phyloP scores from a whole-genome alignment of 1,140 invertebrate species.

The Oncopodura yosiiana region DNA sequence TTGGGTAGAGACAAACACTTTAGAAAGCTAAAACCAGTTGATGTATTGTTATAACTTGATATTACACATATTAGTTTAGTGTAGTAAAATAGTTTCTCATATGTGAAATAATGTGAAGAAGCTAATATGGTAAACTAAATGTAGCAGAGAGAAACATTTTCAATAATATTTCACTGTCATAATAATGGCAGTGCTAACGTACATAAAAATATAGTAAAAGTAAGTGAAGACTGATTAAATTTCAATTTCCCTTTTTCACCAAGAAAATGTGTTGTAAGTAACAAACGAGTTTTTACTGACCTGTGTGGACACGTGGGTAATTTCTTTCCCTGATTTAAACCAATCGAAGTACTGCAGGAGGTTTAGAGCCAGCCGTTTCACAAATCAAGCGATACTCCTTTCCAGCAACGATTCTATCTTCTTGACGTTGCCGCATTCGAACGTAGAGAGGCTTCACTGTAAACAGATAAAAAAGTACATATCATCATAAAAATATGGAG shows the following conservation, averaged over 20 bases:
- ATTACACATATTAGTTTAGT: no score
- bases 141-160: no score
- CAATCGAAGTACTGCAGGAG: conserved; percentile 75
- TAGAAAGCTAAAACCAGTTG: no score
- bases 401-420: conserved; percentile 55
- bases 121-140: no score
- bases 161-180: neutral
- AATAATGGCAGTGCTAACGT: neutral
- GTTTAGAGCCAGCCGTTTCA: conserved; percentile 69
- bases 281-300: conserved; percentile 50
- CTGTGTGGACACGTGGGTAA: conserved; percentile 50
- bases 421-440: conserved; percentile 54
- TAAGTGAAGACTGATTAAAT: neutral
- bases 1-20: no score
- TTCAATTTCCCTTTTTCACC: neutral
- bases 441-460: conserved; percentile 70
- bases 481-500: no score
- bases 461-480: no score
- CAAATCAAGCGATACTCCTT: conserved; percentile 67
- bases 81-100: no score
- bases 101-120: no score
- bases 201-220: neutral
- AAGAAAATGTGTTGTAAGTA: no score
- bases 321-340: conserved; percentile 62
- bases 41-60: no score